Percentiles rank a stretch among this genome's conserved stretches.
Conservation (phyloP, 2,888 invertebrate genomes). For the Stegana nigrithorax region DNA sequence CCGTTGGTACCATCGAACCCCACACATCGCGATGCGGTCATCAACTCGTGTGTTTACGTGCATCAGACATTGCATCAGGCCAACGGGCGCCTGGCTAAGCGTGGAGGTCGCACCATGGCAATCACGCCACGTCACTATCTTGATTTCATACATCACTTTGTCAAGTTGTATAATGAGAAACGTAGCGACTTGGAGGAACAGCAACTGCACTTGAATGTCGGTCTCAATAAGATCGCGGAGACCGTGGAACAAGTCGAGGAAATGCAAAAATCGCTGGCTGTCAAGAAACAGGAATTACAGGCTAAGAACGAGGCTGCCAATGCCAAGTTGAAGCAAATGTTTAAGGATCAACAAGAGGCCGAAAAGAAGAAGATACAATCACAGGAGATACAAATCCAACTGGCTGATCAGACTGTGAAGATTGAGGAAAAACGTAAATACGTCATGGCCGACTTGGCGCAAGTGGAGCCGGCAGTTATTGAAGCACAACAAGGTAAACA, state of each 20-base stretch:
- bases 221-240: constrained; percentile 98
- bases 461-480: constrained; percentile 98
- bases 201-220: constrained; percentile 97
- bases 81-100: constrained; percentile 88
- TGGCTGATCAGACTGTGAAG: constrained; percentile 90
- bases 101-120: constrained; percentile 95
- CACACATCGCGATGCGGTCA: constrained; percentile 93
- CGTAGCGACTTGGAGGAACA: constrained; percentile 98
- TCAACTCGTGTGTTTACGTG: constrained; percentile 98
- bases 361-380: constrained; percentile 99
- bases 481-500: constrained; percentile 94
- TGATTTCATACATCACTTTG: constrained; percentile 99
- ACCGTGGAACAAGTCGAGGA: constrained; percentile 99
- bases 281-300: constrained; percentile 94
- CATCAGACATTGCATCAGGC: constrained; percentile 97
- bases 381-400: constrained; percentile 90
- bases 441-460: constrained; percentile 95
- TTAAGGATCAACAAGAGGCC: constrained; percentile 98
- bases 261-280: constrained; percentile 97
- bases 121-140: constrained; percentile 98
- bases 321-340: constrained; percentile 99
- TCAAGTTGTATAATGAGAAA: constrained; percentile 97
- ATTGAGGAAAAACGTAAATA: constrained; percentile 93
- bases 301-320: constrained; percentile 99
- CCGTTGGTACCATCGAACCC: constrained; percentile 80